Evolutionary conservation across 2,888 invertebrate genomes (phyloP).

Genomic region (Mylabris sibirica): DNA sequence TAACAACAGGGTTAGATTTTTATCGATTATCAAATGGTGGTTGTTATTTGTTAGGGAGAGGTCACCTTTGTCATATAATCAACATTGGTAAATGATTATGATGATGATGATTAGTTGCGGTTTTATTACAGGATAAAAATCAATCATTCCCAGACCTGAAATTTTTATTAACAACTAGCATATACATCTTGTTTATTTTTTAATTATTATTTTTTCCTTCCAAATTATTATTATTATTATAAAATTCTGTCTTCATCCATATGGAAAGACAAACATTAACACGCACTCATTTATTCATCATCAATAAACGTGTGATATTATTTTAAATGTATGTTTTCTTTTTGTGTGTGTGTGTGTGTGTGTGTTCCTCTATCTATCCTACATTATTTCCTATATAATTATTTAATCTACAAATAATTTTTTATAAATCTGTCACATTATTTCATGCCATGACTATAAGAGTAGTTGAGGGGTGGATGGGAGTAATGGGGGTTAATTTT

Average conservation of each 20-base stretch:
- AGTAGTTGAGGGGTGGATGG: not conserved
- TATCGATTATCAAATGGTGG: not conserved
- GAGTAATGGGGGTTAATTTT: no score
- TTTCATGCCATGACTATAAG: slow-evolving; percentile 22
- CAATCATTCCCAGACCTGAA: slow-evolving; percentile 57
- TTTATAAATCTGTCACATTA: slow-evolving; percentile 1
- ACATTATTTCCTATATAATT: slow-evolving; percentile 39
- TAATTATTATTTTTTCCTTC: not conserved
- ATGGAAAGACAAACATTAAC: slow-evolving; percentile 41
- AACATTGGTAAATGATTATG: no score
- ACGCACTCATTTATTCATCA: slow-evolving; percentile 34
- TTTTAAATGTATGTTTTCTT: slow-evolving; percentile 25
- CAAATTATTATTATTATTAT: slow-evolving; percentile 48
- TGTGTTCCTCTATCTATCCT: slow-evolving; percentile 35
- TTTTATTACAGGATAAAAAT: not conserved
- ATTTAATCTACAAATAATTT: slow-evolving; percentile 32
- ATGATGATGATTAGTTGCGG: no score
- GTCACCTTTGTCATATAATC: not conserved
- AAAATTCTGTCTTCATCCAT: slow-evolving; percentile 48
- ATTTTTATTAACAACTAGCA: slow-evolving; percentile 62
- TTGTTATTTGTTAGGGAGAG: not conserved
- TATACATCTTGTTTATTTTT: slow-evolving; percentile 53
- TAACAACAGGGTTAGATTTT: not conserved
- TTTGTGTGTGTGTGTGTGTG: not conserved
- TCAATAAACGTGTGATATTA: slow-evolving; percentile 45